Evolutionary conservation across 2,797 vertebrate genomes (phyloP), one percentile per base, ranked within the genome.

Genomic region (Botia kubotai): DNA sequence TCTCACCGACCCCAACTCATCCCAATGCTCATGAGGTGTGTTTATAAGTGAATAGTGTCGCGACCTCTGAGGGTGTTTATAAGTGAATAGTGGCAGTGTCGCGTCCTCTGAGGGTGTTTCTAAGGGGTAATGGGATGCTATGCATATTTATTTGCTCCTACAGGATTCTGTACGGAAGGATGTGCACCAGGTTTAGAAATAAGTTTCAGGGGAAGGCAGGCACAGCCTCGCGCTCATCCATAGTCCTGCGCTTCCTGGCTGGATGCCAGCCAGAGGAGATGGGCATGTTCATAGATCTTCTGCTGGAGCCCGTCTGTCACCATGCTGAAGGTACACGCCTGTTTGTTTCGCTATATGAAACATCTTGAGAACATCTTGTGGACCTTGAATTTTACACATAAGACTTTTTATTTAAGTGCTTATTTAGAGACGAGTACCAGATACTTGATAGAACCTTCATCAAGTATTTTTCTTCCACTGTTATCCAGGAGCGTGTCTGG

Each of bases 121-220:
- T 21, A 16, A 52, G 29, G 1, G 11, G 57, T 12, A 74, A 48
- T 48, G 23, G 6, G 39, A 19, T 67, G 21, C 21, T 67, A 13
- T 65, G 52, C 66, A 23, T 36, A 5, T 1, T 33, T 36, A 17
- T 75, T 52, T 26, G 17, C 62, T 50, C 16, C 26, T 68, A 11
- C 90, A 99, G 98, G 92, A 94, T 99, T 89, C 92, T 99, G 46
- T 98, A 96, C 39, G 98, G 98, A 1, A 95, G 98, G 57, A 95
- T 99, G 95, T 96, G 95, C 88, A 96, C 95, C 72, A 98, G 96
- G 93, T 95, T 95, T 0, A 96, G 97, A 74, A 98, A 90, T 87
- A 98, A 95, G 92, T 97, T 98, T 10, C 97, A 99, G 88, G 96
- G 98, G 52, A 98, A 95, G 80, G 90, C 97, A 0, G 90, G 91